These are phyloP conservation scores for Drosophila virilis DNA, from an alignment of 1,140 invertebrate genomes.

Conservation along the genomic window DNA sequence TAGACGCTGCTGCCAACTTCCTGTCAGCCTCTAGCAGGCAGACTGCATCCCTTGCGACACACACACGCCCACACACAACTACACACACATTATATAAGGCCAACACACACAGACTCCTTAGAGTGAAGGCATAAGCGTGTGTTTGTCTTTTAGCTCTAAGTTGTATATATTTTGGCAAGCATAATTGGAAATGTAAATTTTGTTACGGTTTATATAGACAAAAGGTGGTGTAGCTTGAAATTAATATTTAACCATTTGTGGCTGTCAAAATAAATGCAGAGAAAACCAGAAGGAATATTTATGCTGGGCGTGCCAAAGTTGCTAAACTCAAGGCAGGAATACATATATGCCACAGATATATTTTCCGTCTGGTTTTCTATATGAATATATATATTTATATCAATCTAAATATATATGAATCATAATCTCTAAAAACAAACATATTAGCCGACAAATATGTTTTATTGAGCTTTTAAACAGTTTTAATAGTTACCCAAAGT, in stretches of 20 bases:
- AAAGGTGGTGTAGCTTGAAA: constrained; percentile 38
- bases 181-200: constrained; percentile 82
- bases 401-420: no score
- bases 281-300: constrained; percentile 7
- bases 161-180: constrained; percentile 50
- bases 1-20: background rate
- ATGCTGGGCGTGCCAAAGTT: no score
- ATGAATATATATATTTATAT: no score
- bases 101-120: no score
- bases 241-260: constrained; percentile 62
- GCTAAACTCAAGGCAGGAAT: no score
- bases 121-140: constrained; percentile 31
- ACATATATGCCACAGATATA: no score
- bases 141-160: constrained; percentile 33
- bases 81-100: background rate
- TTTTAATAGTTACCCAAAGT: no score
- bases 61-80: background rate
- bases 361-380: no score
- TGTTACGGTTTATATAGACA: constrained; percentile 37
- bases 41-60: constrained; percentile 26
- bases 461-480: no score
- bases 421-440: no score
- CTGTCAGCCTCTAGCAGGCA: constrained; percentile 20
- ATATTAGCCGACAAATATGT: no score
- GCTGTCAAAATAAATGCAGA: constrained; percentile 21